These are phyloP conservation scores for Cremastobaeus sp. DNA, from an alignment of 2,888 invertebrate genomes.

Conservation along the genomic window DNA sequence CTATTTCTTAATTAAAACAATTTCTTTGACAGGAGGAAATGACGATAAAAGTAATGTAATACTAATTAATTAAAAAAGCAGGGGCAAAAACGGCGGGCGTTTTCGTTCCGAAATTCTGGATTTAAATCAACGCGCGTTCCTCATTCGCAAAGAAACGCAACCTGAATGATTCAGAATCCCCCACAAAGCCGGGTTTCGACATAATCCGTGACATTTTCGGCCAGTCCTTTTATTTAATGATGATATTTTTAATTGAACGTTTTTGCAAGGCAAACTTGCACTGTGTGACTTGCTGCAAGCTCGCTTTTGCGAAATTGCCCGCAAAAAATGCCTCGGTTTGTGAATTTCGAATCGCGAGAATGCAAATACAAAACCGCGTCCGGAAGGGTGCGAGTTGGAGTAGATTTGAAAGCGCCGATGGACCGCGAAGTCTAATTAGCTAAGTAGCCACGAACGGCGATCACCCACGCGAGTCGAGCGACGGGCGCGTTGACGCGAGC, in stretches of 20 bases:
- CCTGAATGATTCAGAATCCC: constrained; percentile 24
- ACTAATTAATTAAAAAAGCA: constrained; percentile 1
- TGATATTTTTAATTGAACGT: too few species aligned
- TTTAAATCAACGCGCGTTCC: constrained; percentile 34
- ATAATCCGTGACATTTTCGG: constrained; percentile 30
- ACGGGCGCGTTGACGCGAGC: constrained; percentile 5
- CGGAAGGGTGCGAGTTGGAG: too few species aligned
- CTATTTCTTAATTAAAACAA: constrained; percentile 18
- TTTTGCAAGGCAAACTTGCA: too few species aligned
- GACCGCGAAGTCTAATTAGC: neutral
- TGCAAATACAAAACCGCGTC: too few species aligned
- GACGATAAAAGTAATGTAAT: neutral
- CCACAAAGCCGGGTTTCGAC: constrained; percentile 40
- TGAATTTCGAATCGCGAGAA: too few species aligned
- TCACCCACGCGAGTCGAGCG: constrained; percentile 23
- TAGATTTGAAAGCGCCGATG: too few species aligned
- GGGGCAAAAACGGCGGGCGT: neutral
- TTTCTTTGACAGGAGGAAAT: neutral
- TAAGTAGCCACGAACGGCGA: constrained; percentile 11
- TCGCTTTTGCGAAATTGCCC: too few species aligned
- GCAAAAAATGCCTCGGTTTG: too few species aligned
- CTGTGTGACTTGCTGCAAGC: too few species aligned
- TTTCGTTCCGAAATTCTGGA: constrained; percentile 14
- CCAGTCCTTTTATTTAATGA: constrained; percentile 32
- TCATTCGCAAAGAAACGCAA: constrained; percentile 41